Conservation (phyloP, 2,888 invertebrate genomes). For the Alloplasta piceator region DNA sequence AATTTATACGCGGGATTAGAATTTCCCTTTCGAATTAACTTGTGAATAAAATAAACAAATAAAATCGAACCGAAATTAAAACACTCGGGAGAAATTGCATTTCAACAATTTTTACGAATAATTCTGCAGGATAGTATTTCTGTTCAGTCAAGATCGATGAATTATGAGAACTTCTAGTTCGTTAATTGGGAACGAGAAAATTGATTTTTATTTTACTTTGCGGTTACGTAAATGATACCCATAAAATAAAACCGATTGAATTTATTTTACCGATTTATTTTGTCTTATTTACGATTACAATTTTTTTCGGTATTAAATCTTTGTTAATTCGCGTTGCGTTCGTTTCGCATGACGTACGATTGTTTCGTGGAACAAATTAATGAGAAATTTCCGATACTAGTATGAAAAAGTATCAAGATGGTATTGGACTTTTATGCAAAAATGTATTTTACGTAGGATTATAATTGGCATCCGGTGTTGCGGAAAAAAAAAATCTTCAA, state of each 20-base stretch:
- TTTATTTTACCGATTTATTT: constrained; percentile 44
- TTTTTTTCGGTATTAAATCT: too few species aligned
- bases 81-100: too few species aligned
- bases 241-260: too few species aligned
- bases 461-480: too few species aligned
- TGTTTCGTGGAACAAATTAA: constrained; percentile 52
- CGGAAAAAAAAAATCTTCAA: too few species aligned
- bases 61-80: too few species aligned
- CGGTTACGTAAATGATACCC: constrained; percentile 37
- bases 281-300: constrained; percentile 20
- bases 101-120: too few species aligned
- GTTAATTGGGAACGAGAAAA: too few species aligned
- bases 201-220: too few species aligned
- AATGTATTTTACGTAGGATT: neutral
- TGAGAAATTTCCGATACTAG: neutral
- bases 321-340: constrained; percentile 13
- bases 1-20: neutral
- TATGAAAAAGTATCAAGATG: neutral
- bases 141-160: too few species aligned
- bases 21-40: constrained; percentile 11
- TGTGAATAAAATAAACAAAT: neutral
- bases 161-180: too few species aligned
- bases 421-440: neutral
- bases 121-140: too few species aligned
- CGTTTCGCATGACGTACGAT: constrained; percentile 50